Conservation (phyloP, 1,140 invertebrate species). For the Lordiphosa mommai region DNA sequence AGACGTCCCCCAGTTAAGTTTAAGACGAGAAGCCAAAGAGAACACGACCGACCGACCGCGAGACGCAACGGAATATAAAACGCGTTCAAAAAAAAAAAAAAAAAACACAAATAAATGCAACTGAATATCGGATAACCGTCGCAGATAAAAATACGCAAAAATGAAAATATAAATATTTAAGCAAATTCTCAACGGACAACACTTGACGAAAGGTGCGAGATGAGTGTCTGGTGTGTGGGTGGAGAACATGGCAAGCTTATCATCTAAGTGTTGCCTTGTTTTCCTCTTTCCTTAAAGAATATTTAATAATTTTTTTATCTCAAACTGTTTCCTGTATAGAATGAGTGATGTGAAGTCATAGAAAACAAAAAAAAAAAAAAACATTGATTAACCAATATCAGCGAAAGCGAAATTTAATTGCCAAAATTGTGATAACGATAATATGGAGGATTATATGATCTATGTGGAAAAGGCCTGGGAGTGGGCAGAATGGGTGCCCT, state of each 20-base stretch:
- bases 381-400: conserved; percentile 20
- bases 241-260: conserved; percentile 15
- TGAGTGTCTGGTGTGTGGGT: conserved; percentile 15
- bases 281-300: background rate
- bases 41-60: conserved; percentile 44
- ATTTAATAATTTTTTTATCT: background rate
- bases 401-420: conserved; percentile 35
- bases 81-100: conserved; percentile 35
- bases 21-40: conserved; percentile 52
- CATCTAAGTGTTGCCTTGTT: conserved; percentile 29
- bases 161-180: conserved; percentile 46
- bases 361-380: conserved; percentile 19
- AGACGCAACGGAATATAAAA: conserved; percentile 65
- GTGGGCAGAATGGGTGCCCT: conserved; percentile 47
- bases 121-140: conserved; percentile 17
- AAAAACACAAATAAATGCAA: conserved; percentile 35
- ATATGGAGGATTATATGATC: conserved; percentile 34
- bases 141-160: conserved; percentile 51
- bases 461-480: conserved; percentile 55
- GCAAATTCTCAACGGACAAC: conserved; percentile 27
- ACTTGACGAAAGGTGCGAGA: conserved; percentile 59
- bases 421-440: conserved; percentile 29
- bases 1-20: conserved; percentile 45
- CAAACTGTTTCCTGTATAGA: conserved; percentile 29
- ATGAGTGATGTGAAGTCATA: conserved; percentile 46